A percentile compares a stretch with the other conserved stretches of the same genome.
Evolutionary conservation across 2,113 vertebrate species (phyloP).

Genomic region (Dasyurus viverrinus): DNA sequence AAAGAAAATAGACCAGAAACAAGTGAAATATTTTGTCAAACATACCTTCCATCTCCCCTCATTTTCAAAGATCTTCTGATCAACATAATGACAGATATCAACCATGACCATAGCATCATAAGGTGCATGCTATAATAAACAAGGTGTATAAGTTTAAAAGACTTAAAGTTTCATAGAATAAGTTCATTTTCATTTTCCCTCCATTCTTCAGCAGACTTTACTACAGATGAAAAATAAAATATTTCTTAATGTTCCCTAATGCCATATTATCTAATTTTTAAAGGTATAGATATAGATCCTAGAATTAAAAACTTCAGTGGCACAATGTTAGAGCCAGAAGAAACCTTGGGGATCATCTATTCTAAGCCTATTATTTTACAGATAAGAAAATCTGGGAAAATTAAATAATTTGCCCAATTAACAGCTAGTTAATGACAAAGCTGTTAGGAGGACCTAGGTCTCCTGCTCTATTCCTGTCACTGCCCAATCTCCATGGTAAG

Average conservation of each 20-base stretch:
- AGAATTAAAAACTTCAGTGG: neutral
- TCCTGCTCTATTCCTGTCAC: neutral
- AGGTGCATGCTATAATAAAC: slow-evolving; percentile 90
- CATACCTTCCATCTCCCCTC: slow-evolving; percentile 95
- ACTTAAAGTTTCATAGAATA: slow-evolving; percentile 9
- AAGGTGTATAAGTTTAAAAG: slow-evolving; percentile 9
- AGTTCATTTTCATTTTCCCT: slow-evolving; percentile 1
- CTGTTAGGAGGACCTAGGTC: neutral
- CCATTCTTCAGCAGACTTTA: neutral
- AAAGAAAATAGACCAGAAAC: neutral
- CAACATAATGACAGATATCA: slow-evolving; percentile 84
- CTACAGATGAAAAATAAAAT: neutral
- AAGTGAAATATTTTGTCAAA: slow-evolving; percentile 34
- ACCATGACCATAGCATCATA: slow-evolving; percentile 95
- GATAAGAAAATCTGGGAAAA: neutral
- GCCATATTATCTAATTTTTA: neutral
- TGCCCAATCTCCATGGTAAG: neutral
- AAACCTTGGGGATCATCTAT: neutral
- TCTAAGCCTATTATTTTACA: neutral
- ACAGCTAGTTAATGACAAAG: neutral
- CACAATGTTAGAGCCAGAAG: neutral
- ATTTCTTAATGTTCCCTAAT: slow-evolving; percentile 15
- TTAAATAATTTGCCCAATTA: neutral
- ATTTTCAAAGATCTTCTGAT: slow-evolving; percentile 87
- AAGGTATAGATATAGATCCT: neutral